Evolutionary conservation across 1,140 invertebrate species (phyloP).

Genomic region (Trichogramma pretiosum): DNA sequence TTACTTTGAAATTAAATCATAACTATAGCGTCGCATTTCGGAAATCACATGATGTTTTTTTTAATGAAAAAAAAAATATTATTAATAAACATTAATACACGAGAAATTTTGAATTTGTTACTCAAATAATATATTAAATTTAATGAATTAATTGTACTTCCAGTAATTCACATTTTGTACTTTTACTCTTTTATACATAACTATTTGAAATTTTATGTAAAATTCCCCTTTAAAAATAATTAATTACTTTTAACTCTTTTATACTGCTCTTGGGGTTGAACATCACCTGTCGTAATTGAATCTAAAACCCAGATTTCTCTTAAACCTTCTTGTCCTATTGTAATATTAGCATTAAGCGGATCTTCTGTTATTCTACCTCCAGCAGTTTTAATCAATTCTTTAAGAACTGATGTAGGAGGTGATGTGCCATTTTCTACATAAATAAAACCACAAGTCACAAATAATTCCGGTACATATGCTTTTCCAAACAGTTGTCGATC

Average conservation of each 20-base stretch:
- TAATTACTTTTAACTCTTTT: constrained; percentile 8
- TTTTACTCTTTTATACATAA: no score
- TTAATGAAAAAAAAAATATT: no score
- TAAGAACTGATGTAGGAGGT: constrained; percentile 28
- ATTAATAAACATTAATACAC: no score
- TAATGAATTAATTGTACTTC: no score
- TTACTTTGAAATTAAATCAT: no score
- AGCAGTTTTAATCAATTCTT: constrained; percentile 38
- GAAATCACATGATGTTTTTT: no score
- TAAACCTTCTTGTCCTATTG: constrained; percentile 29
- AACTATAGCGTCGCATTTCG: no score
- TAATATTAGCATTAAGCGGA: constrained; percentile 28
- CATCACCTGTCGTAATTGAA: constrained; percentile 37
- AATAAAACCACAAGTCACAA: constrained; percentile 34
- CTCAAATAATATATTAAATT: no score
- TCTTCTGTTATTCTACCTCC: constrained; percentile 35
- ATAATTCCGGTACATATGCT: constrained; percentile 37
- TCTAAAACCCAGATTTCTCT: constrained; percentile 40
- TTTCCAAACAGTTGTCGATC: constrained; percentile 38
- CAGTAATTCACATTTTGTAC: constrained; percentile 1
- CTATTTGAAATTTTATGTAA: background rate
- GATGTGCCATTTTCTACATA: constrained; percentile 31
- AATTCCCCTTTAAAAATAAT: background rate
- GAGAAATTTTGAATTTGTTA: no score
- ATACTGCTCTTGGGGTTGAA: constrained; percentile 31